These are phyloP conservation scores for Catostomus latipinnis DNA, from an alignment of 2,797 vertebrate species.

Conservation along the genomic window DNA sequence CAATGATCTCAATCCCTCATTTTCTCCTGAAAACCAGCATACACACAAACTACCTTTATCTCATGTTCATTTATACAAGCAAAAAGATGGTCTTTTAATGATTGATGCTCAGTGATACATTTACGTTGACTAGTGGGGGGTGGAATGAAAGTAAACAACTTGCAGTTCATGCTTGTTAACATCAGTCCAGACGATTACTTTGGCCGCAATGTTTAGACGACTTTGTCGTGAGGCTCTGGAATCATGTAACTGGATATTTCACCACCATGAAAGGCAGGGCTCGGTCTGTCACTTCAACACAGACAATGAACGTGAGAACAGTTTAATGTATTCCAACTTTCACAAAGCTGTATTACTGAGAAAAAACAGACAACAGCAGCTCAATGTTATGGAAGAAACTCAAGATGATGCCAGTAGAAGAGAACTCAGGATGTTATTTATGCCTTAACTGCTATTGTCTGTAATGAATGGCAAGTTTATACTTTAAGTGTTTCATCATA, in stretches of 20 bases:
- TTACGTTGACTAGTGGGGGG: conserved; percentile 30
- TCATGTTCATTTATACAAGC: conserved; percentile 12
- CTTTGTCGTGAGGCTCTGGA: conserved; percentile 3
- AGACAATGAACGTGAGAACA: conserved; percentile 42
- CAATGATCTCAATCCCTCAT: neutral
- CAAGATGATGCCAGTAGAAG: conserved; percentile 38
- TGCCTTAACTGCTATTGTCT: neutral
- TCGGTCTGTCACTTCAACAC: conserved; percentile 32
- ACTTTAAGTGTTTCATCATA: conserved; percentile 18
- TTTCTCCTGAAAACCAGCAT: neutral
- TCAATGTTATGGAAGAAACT: conserved; percentile 48
- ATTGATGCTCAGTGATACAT: conserved; percentile 43
- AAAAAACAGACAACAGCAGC: conserved; percentile 58
- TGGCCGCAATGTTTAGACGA: conserved; percentile 47
- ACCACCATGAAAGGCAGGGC: conserved; percentile 54
- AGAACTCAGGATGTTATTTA: conserved; percentile 34
- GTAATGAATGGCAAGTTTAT: conserved; percentile 43
- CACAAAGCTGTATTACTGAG: conserved; percentile 53
- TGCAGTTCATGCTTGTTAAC: conserved; percentile 47
- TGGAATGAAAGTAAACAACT: conserved; percentile 51
- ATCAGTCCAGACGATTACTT: conserved; percentile 43
- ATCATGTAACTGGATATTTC: conserved; percentile 38
- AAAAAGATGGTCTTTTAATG: conserved; percentile 45
- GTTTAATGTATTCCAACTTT: conserved; percentile 36
- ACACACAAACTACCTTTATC: neutral